Base-by-base conservation (phyloP, 64 coral and sea anemone species). In the Stichodactyla helianthus region DNA sequence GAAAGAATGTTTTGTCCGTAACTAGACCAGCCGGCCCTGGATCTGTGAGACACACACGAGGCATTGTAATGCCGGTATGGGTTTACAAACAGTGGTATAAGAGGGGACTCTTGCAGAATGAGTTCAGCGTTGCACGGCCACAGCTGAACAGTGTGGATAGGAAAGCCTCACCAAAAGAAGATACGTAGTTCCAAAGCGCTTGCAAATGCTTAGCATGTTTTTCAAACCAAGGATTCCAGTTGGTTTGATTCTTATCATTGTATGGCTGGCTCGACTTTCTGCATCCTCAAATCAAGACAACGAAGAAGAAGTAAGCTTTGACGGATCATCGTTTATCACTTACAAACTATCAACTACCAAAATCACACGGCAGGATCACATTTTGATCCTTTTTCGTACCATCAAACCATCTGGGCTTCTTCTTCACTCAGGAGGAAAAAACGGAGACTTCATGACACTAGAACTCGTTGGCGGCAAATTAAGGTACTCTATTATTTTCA, bases 401-500 rank as follows among this genome's bases (percentile, higher is more conserved):
- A 89, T 94, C 55, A 92, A 95, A 68, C 85, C 93, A 22, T 90
- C 87, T 19, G 97, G 93, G 26, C 59, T 99, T 18, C 88, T 99
- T 18, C 28, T 99, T 2, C 97, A 95, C 80, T 90, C 90, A 31
- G 71, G 82, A 22, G 91, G 93, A 23, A 86, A 82, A 15, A 85
- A 62, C 57, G 89, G 89, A 55, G 93, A 99, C 82, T 99, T 95
- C 50, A 89, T 95, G 53, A 99, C 93, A 14, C 74, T 99, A 68
- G 97, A 99, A 58, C 85, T 99, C 54, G 56, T 95, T 54, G 87
- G 93, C 64, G 97, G 97, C 51, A 99, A 90, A 84, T 78, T 99
- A 61, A 99, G 97, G 97, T 99, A 97, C 9, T 74, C 12, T 74
- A 68, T 22, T 68, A 68, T 23, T 20, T 18, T 23, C 8, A 22